Percentiles rank a stretch among this genome's conserved stretches.
Evolutionary conservation across 2,797 vertebrate genomes (phyloP).

Genomic region (Podarcis lilfordi): DNA sequence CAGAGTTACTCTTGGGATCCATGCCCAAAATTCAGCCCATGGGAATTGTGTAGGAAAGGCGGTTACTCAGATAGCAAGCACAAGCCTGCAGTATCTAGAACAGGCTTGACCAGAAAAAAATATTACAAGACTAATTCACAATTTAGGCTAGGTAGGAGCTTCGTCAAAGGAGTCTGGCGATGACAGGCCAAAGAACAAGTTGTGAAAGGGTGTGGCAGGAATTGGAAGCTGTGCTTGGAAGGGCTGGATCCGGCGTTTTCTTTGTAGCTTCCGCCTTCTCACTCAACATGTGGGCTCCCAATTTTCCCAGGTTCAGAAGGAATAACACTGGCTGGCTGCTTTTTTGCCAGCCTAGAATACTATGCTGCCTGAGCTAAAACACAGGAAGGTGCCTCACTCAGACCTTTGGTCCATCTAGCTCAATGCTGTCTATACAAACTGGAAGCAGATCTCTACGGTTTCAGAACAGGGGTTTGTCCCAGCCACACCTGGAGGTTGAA

Average conservation of each 20-base stretch:
- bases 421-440: too few relatives aligned
- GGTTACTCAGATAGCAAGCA: slow-evolving; percentile 1
- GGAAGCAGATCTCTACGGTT: too few relatives aligned
- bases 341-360: too few relatives aligned
- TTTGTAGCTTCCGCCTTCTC: not conserved
- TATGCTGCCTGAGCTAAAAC: too few relatives aligned
- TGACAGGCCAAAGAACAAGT: not conserved
- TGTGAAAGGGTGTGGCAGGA: slow-evolving; percentile 5
- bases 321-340: not conserved
- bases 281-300: not conserved
- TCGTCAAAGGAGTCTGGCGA: not conserved
- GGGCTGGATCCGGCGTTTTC: not conserved
- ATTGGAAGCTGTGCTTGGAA: not conserved
- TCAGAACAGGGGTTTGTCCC: too few relatives aligned
- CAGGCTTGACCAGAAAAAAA: not conserved
- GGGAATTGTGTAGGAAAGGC: slow-evolving; percentile 37
- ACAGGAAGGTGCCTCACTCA: not conserved
- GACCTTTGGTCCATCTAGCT: not conserved
- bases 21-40: slow-evolving; percentile 5
- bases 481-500: too few relatives aligned
- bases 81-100: slow-evolving; percentile 1
- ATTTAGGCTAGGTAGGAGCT: not conserved
- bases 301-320: not conserved
- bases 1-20: not conserved
- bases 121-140: not conserved